Evolutionary conservation across 2,888 invertebrate species (phyloP).

Genomic region (Schizotus pectinicornis): DNA sequence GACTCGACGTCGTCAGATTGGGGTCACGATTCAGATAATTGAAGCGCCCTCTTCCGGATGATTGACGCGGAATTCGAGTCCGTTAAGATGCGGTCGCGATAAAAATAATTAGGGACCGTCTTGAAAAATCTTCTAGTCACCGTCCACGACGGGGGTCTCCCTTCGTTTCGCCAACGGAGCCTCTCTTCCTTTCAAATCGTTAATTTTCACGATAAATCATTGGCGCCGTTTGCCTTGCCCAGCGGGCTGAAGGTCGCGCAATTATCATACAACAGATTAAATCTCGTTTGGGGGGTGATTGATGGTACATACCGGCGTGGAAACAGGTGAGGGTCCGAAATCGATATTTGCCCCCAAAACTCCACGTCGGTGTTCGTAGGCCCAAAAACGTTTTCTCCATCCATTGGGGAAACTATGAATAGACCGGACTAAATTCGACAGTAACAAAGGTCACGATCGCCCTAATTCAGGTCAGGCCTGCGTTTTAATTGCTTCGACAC

Average conservation of each 20-base stretch:
- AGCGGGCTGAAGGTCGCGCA: neutral
- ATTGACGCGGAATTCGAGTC: too few relatives aligned
- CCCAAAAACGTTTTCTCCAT: neutral
- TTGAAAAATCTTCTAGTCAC: too few relatives aligned
- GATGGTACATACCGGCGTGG: neutral
- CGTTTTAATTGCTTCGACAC: slow-evolving; percentile 1
- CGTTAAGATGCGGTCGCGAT: too few relatives aligned
- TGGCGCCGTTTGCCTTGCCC: neutral
- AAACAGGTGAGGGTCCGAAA: neutral
- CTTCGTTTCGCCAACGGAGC: too few relatives aligned
- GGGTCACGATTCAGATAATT: too few relatives aligned
- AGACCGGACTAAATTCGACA: too few relatives aligned
- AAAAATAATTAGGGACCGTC: too few relatives aligned
- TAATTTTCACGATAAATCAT: slow-evolving; percentile 9
- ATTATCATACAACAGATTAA: slow-evolving; percentile 11
- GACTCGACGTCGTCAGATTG: too few relatives aligned
- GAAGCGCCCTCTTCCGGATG: too few relatives aligned
- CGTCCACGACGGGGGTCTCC: too few relatives aligned
- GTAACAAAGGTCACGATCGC: too few relatives aligned
- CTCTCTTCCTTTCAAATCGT: neutral
- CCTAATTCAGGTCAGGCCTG: too few relatives aligned
- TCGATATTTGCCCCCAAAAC: neutral
- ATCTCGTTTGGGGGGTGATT: slow-evolving; percentile 6
- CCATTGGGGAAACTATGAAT: neutral
- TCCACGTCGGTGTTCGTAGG: neutral